A percentile compares a stretch with the other conserved stretches of the same genome.
Evolutionary conservation across 2,888 invertebrate species (phyloP).

Genomic region (Ryuthela nishihirai): DNA sequence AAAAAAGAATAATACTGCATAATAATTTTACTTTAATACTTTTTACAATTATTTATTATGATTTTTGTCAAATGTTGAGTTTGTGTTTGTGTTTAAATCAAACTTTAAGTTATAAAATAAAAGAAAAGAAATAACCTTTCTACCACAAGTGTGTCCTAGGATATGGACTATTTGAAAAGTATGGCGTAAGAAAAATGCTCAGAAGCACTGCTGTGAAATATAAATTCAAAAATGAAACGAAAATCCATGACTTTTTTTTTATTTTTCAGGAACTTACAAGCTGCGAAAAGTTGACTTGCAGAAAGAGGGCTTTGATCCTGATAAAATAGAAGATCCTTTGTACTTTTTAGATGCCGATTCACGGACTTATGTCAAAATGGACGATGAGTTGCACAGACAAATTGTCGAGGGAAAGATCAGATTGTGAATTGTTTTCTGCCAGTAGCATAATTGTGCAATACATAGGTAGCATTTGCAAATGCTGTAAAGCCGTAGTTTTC

Average conservation of each 20-base stretch:
- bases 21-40: too few relatives aligned
- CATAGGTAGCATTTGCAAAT: too few relatives aligned
- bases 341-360: slow-evolving; percentile 34
- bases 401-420: slow-evolving; percentile 62
- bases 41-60: too few relatives aligned
- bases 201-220: too few relatives aligned
- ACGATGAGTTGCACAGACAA: slow-evolving; percentile 65
- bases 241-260: slow-evolving; percentile 8
- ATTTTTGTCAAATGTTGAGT: too few relatives aligned
- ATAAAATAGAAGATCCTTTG: slow-evolving; percentile 33
- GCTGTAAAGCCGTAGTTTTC: too few relatives aligned
- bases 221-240: background rate
- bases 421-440: too few relatives aligned
- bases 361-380: slow-evolving; percentile 47
- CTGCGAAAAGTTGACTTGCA: slow-evolving; percentile 83
- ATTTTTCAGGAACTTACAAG: slow-evolving; percentile 82
- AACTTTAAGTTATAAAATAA: too few relatives aligned
- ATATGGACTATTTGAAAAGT: background rate
- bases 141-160: background rate
- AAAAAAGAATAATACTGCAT: too few relatives aligned
- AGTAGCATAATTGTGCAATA: too few relatives aligned
- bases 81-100: too few relatives aligned
- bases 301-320: slow-evolving; percentile 72
- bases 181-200: too few relatives aligned
- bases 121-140: background rate